Base-by-base conservation (phyloP, 2,888 invertebrate species). In the Xanthorhoe designata region DNA sequence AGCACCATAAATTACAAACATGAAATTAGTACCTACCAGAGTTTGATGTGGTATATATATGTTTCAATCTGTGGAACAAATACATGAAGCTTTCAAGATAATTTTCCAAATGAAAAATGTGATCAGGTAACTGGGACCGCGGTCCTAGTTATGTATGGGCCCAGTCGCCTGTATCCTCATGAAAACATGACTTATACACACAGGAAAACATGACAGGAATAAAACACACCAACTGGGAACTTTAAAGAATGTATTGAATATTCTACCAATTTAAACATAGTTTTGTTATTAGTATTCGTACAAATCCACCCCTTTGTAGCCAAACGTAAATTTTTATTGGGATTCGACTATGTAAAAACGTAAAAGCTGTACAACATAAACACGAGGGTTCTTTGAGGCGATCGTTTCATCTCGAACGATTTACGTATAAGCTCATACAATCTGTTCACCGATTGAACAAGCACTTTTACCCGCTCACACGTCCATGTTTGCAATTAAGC, bases 401-500 rank as follows among this genome's bases (percentile, higher is more conserved):
- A 61, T 78, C 78, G 78, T 82, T 84, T 82, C 79, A 83, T 85
- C 80, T 80, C 75, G 69, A 78, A 75, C 80, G 80, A 80, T 86
- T 81, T 81, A 81, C 82, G 78, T 76, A 76, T 78, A 78, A 76
- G 78, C 78, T 78, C 83, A 78, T 75, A 79, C 79, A 80, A 80
- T 80, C 80, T 77, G 73, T 76, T 76, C 76, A 72, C 75, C 75
- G 78, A 77, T 82, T 78, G 80, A 78, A 81, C 78, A 78, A 78
- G 79, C 76, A 75, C 74, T 77, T 75, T 75, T 75, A 64, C 73
- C 69, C 72, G 72, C 73, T 75, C 71, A 75, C 75, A 76, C 78
- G 72, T 73, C 68, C 69, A 72, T 77, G 73, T 81, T 76, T 75
- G 74, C 74, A 75, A 78, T 81, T 82, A 79, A 75, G 73, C 73